Base-by-base conservation (phyloP, 2,113 vertebrate species). In the Dipodomys spectabilis region DNA sequence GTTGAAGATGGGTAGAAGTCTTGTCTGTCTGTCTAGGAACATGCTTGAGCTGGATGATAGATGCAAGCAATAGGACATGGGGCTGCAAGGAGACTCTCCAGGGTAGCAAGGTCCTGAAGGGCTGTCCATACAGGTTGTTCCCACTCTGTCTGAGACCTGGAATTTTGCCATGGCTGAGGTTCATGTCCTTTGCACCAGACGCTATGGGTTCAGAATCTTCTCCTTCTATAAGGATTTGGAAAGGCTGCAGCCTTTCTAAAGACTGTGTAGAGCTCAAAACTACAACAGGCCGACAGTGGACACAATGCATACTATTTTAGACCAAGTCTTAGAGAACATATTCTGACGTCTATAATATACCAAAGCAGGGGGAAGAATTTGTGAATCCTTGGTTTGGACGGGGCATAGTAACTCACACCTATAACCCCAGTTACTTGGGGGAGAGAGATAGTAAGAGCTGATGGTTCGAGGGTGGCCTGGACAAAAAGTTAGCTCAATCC, bases 301-400 rank as follows among this genome's bases (percentile, higher is more conserved):
- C 30, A 9, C 6, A 45, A 35, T 60, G 53, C 49, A 19, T 8
- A 5, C 5, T n/a, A 57, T 57, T 25, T 30, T 10, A n/a, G 30
- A 35, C 44, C 22, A 19, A 13, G 13, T 27, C 53, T 49, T 25
- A 28, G 1, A 4, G 69, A 0, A 28, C 25, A 12, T 30, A 71
- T 15, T 19, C 23, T 27, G 5, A 11, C 3, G 32, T 0, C 1
- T 1, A 19, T 28, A 83, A 72, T 11, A 8, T 0, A 11, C 3
- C 10, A 6, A 69, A 32, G 8, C 20, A 22, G 25, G 12, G 9
- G 15, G 23, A 30, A 28, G 49, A 32, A 25, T 45, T 2, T 23
- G 10, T 19, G 25, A 35, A 0, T 20, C 19, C 19, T 57, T 4
- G 5, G 7, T 16, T 57, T 57, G 16, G 19, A 57, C 16, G 15